These are phyloP conservation scores for Nasonia giraulti DNA, from an alignment of 1,140 invertebrate genomes.

Conservation along the genomic window DNA sequence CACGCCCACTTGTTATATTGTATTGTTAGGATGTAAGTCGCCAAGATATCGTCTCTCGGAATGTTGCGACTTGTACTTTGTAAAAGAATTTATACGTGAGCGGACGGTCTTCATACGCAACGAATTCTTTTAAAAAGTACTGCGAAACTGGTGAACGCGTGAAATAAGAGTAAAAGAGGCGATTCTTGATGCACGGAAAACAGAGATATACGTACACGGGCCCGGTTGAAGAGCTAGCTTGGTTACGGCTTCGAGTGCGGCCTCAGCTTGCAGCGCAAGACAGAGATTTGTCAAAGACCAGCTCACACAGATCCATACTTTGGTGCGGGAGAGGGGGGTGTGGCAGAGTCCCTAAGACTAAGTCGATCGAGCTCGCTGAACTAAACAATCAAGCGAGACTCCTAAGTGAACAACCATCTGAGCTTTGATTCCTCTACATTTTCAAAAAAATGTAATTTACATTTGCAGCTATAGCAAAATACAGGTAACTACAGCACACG, in stretches of 20 bases:
- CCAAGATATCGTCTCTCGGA: slow-evolving; percentile 53
- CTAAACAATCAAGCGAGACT: slow-evolving; percentile 68
- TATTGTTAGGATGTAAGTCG: slow-evolving; percentile 55
- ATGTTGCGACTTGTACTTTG: background rate
- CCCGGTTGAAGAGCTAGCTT: slow-evolving; percentile 61
- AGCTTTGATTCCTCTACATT: slow-evolving; percentile 75
- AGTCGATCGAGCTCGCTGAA: slow-evolving; percentile 68
- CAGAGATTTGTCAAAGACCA: slow-evolving; percentile 64
- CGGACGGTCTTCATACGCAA: background rate
- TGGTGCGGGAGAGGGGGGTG: slow-evolving; percentile 74
- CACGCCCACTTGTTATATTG: slow-evolving; percentile 44
- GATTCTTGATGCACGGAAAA: background rate
- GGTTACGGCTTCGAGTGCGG: slow-evolving; percentile 63
- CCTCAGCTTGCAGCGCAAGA: slow-evolving; percentile 64
- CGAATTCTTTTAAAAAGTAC: background rate
- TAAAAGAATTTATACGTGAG: background rate
- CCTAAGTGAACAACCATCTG: slow-evolving; percentile 72
- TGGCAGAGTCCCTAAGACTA: slow-evolving; percentile 68
- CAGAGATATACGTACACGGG: slow-evolving; percentile 57
- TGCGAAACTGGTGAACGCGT: background rate
- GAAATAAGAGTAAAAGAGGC: background rate
- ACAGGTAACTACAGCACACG: slow-evolving; percentile 71
- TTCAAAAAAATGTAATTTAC: slow-evolving; percentile 73
- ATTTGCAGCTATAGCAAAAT: slow-evolving; percentile 70
- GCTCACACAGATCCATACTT: slow-evolving; percentile 73